A percentile compares a stretch with the other conserved stretches of the same genome.
These are phyloP conservation scores for Linnaemya vulpina DNA, from an alignment of 2,888 invertebrate genomes.

Conservation along the genomic window DNA sequence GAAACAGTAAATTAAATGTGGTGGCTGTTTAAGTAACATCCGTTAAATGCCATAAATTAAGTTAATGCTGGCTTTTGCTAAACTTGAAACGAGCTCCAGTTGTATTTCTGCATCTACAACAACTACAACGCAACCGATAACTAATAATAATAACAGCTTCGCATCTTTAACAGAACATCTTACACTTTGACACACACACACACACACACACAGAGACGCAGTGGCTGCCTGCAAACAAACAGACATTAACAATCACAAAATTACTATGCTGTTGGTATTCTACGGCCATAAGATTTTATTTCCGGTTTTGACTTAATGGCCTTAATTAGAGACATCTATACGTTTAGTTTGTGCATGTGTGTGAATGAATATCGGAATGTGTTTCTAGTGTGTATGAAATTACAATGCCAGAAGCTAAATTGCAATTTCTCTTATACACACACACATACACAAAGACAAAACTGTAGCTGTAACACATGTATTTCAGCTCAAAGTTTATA, in stretches of 20 bases:
- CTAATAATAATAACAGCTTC: slow-evolving; percentile 53
- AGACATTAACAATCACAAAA: slow-evolving; percentile 40
- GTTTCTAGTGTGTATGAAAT: not conserved
- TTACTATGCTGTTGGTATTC: slow-evolving; percentile 64
- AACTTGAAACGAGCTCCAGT: slow-evolving; percentile 2
- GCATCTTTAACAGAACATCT: slow-evolving; percentile 45
- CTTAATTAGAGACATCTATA: slow-evolving; percentile 71
- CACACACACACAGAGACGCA: not conserved
- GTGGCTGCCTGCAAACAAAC: not conserved
- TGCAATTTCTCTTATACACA: slow-evolving; percentile 38
- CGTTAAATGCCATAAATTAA: slow-evolving; percentile 70
- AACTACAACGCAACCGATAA: slow-evolving; percentile 26
- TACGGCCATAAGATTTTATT: slow-evolving; percentile 67
- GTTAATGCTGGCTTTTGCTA: slow-evolving; percentile 58
- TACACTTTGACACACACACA: slow-evolving; percentile 8
- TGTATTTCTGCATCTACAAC: not conserved
- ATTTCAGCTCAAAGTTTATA: slow-evolving; percentile 57
- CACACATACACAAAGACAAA: slow-evolving; percentile 22
- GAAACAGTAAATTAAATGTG: slow-evolving; percentile 59
- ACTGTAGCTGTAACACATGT: slow-evolving; percentile 61
- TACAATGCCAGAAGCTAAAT: slow-evolving; percentile 48
- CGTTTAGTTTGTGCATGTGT: not conserved
- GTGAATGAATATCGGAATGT: too few species aligned
- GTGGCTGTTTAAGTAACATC: slow-evolving; percentile 69
- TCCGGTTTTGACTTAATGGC: slow-evolving; percentile 71